Conservation (phyloP, 2,888 invertebrate species). For the Timandra comae region DNA sequence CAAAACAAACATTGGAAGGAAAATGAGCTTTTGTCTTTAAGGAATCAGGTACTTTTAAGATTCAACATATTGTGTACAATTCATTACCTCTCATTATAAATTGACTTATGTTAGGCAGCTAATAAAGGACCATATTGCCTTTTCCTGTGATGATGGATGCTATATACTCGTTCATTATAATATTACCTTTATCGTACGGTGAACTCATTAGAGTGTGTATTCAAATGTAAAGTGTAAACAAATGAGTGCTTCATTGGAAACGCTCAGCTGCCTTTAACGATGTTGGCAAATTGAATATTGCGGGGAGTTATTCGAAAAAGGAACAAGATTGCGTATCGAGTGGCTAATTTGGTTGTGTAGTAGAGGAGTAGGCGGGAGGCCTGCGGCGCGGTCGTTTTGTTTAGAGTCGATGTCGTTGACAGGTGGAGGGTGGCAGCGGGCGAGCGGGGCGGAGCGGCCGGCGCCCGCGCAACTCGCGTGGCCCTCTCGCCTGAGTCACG, state of each 20-base stretch:
- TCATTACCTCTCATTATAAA: too few species aligned
- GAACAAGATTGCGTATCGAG: conserved; percentile 35
- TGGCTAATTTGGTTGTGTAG: conserved; percentile 33
- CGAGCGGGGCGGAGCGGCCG: conserved; percentile 28
- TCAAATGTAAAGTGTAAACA: conserved; percentile 35
- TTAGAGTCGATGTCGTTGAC: conserved; percentile 35
- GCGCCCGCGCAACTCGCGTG: conserved; percentile 73
- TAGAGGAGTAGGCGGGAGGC: conserved; percentile 16
- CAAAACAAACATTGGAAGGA: too few species aligned
- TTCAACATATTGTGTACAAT: too few species aligned
- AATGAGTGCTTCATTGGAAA: conserved; percentile 9
- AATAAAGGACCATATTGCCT: too few species aligned
- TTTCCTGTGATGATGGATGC: too few species aligned
- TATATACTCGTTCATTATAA: too few species aligned
- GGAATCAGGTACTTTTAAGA: too few species aligned
- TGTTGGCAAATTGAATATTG: conserved; percentile 34
- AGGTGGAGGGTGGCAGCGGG: conserved; percentile 44
- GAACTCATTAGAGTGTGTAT: conserved; percentile 24
- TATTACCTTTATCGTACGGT: conserved; percentile 14
- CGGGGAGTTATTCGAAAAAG: conserved; percentile 23
- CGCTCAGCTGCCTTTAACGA: conserved; percentile 15
- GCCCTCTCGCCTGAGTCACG: conserved; percentile 75
- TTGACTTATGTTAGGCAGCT: too few species aligned
- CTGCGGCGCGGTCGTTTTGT: conserved; percentile 37
- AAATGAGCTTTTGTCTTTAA: too few species aligned